Base-by-base conservation (phyloP, 2,113 vertebrate species). In the Chionis minor region DNA sequence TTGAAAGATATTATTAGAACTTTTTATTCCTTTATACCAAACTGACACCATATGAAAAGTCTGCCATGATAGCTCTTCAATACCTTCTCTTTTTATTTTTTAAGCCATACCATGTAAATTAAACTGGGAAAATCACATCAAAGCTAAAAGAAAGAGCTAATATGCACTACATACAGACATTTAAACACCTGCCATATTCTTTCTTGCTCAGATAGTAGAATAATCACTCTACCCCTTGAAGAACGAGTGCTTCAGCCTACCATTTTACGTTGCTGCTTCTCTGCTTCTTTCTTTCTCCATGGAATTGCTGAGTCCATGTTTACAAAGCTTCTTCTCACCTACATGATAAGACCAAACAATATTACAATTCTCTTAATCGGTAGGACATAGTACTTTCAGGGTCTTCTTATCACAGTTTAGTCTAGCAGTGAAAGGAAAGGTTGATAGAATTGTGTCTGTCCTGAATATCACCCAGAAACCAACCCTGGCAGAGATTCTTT, bases 1-100 rank as follows among this genome's bases (percentile, higher is more conserved):
- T 84, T 92, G 79, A 95, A 94, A 91, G 86, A 95, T 94, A 97
- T 96, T 94, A 94, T 93, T 97, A 96, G 94, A 96, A 91, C 52
- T 81, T 95, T 94, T 71, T 92, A 92, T 92, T 90, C 85, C 65
- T 95, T 95, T 96, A 90, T 86, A 20, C 94, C 65, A 95, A 88
- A 92, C 65, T 77, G 94, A 94, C 94, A 93, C 92, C 89, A 92
- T 92, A 89, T 92, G 90, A 96, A 93, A 90, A 10, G 19, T 65
- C 81, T 88, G 49, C 88, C 58, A 56, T 92, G 77, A 79, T 93
- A 86, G 89, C 28, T 83, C 38, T 92, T 90, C 61, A 79, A 19
- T 89, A 87, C 66, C 58, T 81, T 66, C 54, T 71, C 40, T 40
- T 73, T 79, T 81, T 84, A 81, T 88, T 94, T 91, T 90, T 16